A percentile compares a stretch with the other conserved stretches of the same genome.
Conservation (phyloP, 2,113 vertebrate species). For the Dipodomys merriami region DNA sequence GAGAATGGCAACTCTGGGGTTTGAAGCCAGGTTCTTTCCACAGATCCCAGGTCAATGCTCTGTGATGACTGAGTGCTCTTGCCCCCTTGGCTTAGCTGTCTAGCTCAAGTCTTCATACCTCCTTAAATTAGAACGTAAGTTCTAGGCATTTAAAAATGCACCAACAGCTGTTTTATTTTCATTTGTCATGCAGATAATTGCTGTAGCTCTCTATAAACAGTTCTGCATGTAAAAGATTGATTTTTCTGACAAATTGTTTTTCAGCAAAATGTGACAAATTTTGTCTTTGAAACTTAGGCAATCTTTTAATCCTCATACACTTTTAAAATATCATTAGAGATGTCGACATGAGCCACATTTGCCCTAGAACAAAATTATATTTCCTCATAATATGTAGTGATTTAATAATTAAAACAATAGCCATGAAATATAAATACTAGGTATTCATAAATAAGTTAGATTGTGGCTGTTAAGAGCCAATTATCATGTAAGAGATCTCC, state of each 20-base stretch:
- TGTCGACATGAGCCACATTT: slow-evolving; percentile 28
- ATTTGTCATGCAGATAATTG: slow-evolving; percentile 1
- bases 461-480: slow-evolving; percentile 67
- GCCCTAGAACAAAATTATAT: slow-evolving; percentile 65
- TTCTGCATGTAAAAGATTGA: background rate
- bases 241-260: slow-evolving; percentile 32
- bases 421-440: slow-evolving; percentile 72
- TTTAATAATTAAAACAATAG: slow-evolving; percentile 77
- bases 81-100: background rate
- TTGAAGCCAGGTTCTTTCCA: background rate
- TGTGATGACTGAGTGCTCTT: background rate
- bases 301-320: slow-evolving; percentile 36
- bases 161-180: no score
- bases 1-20: background rate
- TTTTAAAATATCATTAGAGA: slow-evolving; percentile 62
- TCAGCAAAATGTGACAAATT: slow-evolving; percentile 50
- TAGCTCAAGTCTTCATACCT: background rate
- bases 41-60: background rate
- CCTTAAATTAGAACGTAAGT: background rate
- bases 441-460: slow-evolving; percentile 72
- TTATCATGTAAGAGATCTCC: slow-evolving; percentile 64
- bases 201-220: slow-evolving; percentile 17
- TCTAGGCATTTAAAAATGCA: background rate
- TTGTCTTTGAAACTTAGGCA: slow-evolving; percentile 41
- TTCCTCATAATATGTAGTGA: slow-evolving; percentile 66